A percentile compares a stretch with the other conserved stretches of the same genome.
phyloP scores from a whole-genome alignment of 2,797 vertebrate genomes.

The Typhlichthys eigenmanni region DNA sequence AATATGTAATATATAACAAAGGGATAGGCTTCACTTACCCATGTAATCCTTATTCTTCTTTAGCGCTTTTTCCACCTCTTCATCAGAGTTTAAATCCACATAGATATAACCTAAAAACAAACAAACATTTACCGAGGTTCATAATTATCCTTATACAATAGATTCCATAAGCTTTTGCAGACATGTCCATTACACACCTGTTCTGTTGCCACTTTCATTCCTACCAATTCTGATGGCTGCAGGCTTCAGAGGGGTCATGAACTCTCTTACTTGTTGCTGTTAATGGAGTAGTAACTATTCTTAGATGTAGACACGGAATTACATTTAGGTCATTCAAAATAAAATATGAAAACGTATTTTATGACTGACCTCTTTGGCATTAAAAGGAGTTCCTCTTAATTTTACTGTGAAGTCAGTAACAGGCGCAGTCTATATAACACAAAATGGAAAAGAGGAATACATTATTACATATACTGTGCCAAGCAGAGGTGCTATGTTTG shows the following conservation, averaged over 20 bases:
- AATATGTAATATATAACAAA: neutral
- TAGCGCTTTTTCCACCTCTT: slow-evolving; percentile 87
- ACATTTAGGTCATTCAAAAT: neutral
- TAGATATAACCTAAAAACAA: slow-evolving; percentile 87
- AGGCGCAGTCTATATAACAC: slow-evolving; percentile 58
- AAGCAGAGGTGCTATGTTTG: neutral
- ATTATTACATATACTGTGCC: neutral
- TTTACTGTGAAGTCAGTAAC: slow-evolving; percentile 85
- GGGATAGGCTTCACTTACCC: slow-evolving; percentile 72
- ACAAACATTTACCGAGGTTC: slow-evolving; percentile 8
- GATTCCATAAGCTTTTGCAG: neutral
- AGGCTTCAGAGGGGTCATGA: slow-evolving; percentile 89
- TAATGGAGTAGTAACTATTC: slow-evolving; percentile 9
- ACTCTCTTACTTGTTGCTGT: slow-evolving; percentile 89
- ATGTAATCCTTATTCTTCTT: slow-evolving; percentile 91
- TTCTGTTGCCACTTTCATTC: slow-evolving; percentile 83
- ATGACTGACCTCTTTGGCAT: slow-evolving; percentile 83
- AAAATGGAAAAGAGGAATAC: slow-evolving; percentile 12
- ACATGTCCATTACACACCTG: slow-evolving; percentile 72
- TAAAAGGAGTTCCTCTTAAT: slow-evolving; percentile 87
- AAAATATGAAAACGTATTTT: neutral
- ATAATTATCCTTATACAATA: neutral
- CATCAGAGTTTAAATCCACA: slow-evolving; percentile 87
- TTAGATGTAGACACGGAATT: neutral
- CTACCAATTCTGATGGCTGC: slow-evolving; percentile 85